A percentile compares a stretch with the other conserved stretches of the same genome.
Evolutionary conservation across 2,888 invertebrate species (phyloP).

Genomic region (Aphodius sticticus): DNA sequence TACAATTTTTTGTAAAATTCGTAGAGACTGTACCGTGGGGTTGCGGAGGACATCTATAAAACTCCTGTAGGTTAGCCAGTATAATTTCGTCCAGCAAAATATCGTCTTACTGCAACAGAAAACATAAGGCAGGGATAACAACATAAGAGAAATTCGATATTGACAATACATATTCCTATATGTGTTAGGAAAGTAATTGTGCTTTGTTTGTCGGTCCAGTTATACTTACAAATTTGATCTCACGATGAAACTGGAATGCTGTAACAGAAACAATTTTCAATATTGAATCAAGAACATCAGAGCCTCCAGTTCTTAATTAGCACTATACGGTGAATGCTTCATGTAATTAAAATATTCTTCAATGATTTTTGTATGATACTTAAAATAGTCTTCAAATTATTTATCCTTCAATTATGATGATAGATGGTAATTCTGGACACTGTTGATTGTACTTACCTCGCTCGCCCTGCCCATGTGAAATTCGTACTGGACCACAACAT

Average conservation of each 20-base stretch:
- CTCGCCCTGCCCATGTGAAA: slow-evolving; percentile 69
- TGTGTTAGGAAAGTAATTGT: too few species aligned
- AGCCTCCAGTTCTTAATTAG: background rate
- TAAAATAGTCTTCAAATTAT: too few species aligned
- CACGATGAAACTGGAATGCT: slow-evolving; percentile 41
- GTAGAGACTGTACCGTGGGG: slow-evolving; percentile 78
- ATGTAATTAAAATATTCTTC: too few species aligned
- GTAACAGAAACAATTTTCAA: slow-evolving; percentile 32
- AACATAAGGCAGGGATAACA: too few species aligned
- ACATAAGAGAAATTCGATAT: too few species aligned
- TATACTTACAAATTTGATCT: slow-evolving; percentile 44
- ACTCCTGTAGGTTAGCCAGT: slow-evolving; percentile 79
- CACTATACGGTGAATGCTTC: too few species aligned
- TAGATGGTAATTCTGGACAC: too few species aligned
- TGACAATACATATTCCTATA: too few species aligned
- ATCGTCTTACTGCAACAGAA: slow-evolving; percentile 65
- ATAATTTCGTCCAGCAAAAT: slow-evolving; percentile 75
- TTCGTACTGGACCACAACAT: slow-evolving; percentile 76
- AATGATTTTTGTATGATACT: too few species aligned
- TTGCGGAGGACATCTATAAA: slow-evolving; percentile 79
- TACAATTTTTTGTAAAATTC: slow-evolving; percentile 85
- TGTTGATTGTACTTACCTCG: slow-evolving; percentile 57
- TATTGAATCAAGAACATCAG: background rate
- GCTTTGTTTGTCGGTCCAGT: background rate
- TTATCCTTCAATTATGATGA: too few species aligned